Evolutionary conservation across 2,113 vertebrate genomes (phyloP).

Genomic region (Dasyprocta punctata): DNA sequence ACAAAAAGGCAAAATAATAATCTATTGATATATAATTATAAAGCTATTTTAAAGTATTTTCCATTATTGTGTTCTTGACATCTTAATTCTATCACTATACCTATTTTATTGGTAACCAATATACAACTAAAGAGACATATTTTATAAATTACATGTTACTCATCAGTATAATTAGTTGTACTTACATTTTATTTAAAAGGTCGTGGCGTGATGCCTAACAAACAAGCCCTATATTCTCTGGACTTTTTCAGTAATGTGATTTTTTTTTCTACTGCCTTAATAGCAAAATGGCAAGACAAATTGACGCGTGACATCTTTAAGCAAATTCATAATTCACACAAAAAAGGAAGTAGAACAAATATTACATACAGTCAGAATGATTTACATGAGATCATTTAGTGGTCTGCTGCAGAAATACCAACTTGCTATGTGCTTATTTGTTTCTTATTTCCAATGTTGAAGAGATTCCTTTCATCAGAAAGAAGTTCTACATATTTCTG

Average conservation of each 20-base stretch:
- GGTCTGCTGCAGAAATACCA: neutral
- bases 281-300: neutral
- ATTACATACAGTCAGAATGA: neutral
- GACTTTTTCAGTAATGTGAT: neutral
- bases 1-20: neutral
- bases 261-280: conserved; percentile 37
- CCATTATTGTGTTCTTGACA: neutral
- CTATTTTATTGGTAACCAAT: neutral
- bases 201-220: neutral
- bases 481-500: neutral
- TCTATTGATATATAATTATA: conserved; percentile 18
- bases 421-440: neutral
- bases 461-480: neutral
- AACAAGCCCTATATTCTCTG: neutral
- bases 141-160: conserved; percentile 22
- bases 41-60: conserved; percentile 36
- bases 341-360: neutral
- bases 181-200: neutral
- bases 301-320: neutral
- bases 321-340: neutral
- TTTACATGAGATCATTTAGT: neutral
- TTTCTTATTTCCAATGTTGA: neutral
- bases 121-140: neutral
- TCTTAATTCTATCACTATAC: neutral
- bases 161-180: neutral